A percentile compares a stretch with the other conserved stretches of the same genome.
phyloP scores from a whole-genome alignment of 2,888 invertebrate species.

The Sarcophaga subvicina region DNA sequence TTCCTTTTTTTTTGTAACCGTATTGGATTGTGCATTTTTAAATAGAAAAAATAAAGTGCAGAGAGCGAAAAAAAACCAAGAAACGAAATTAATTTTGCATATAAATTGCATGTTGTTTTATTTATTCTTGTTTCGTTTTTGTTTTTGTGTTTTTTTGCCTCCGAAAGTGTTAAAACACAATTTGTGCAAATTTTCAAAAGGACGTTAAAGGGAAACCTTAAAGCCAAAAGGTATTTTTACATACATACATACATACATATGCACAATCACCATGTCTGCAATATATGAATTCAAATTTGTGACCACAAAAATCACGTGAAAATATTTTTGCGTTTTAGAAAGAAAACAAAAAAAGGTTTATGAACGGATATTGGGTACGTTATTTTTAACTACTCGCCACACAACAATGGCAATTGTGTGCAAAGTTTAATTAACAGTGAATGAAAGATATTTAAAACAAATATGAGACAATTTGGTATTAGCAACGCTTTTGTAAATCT shows the following conservation, averaged over 20 bases:
- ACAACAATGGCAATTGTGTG: constrained; percentile 2
- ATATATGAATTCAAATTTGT: not conserved
- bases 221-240: constrained; percentile 1
- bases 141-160: not conserved
- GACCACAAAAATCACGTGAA: constrained; percentile 28
- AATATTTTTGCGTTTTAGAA: constrained; percentile 13
- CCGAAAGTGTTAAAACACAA: constrained; percentile 54
- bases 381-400: constrained; percentile 22
- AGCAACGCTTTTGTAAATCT: too few species aligned
- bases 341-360: constrained; percentile 11
- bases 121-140: not conserved
- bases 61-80: constrained; percentile 18
- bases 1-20: not conserved
- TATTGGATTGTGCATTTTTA: not conserved
- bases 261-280: not conserved
- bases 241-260: not conserved
- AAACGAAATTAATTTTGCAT: constrained; percentile 56
- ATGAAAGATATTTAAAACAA: not conserved
- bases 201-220: constrained; percentile 41
- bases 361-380: constrained; percentile 35
- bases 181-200: constrained; percentile 40
- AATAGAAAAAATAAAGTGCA: not conserved
- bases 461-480: too few species aligned
- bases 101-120: constrained; percentile 52
- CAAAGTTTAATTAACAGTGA: not conserved